A percentile compares a stretch with the other conserved stretches of the same genome.
These are phyloP conservation scores for Willowsia nigromaculata DNA, from an alignment of 2,888 invertebrate genomes.

Conservation along the genomic window DNA sequence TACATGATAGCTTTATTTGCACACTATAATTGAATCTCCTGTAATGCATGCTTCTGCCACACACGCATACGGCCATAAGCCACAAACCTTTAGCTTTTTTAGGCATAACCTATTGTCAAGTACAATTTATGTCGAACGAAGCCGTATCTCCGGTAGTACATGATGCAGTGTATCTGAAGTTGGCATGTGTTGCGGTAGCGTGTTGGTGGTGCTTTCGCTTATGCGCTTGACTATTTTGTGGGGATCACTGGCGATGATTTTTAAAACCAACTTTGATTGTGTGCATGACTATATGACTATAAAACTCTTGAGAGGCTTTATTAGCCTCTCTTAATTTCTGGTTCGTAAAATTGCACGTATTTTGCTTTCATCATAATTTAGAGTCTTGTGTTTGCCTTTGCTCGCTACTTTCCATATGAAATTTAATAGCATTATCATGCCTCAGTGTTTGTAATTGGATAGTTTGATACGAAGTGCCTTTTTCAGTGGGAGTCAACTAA, in stretches of 20 bases:
- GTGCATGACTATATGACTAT: neutral
- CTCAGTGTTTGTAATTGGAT: neutral
- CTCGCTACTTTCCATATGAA: neutral
- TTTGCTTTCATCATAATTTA: neutral
- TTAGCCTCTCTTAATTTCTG: neutral
- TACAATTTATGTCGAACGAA: neutral
- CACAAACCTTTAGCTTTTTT: too few relatives aligned
- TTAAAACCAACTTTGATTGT: neutral
- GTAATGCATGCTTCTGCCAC: too few relatives aligned
- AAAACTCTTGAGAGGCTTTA: neutral
- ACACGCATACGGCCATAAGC: too few relatives aligned
- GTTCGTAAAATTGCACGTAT: neutral
- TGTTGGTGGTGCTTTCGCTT: neutral
- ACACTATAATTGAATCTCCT: neutral
- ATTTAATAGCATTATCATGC: slow-evolving; percentile 5
- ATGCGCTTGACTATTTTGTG: neutral
- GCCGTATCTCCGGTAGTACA: neutral
- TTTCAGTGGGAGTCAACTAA: neutral
- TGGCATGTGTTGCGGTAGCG: neutral
- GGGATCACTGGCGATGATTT: neutral
- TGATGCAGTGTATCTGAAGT: neutral
- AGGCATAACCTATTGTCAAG: neutral
- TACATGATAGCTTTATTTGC: neutral
- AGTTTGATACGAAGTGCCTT: neutral
- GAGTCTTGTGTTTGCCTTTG: neutral